phyloP scores from a whole-genome alignment of 2,888 invertebrate genomes.

The Metalampra italica region DNA sequence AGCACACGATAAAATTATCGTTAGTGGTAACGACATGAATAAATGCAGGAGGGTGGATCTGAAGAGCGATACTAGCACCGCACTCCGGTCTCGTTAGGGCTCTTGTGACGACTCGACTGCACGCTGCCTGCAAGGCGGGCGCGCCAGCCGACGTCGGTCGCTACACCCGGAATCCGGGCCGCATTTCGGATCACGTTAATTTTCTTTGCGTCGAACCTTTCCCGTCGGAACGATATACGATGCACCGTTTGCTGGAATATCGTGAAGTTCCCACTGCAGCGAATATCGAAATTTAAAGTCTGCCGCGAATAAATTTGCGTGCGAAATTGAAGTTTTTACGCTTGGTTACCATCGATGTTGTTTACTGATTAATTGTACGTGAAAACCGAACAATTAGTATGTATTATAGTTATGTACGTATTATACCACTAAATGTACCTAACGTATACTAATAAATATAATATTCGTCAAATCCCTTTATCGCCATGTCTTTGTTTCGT shows the following conservation, averaged over 20 bases:
- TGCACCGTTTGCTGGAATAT: slow-evolving; percentile 7
- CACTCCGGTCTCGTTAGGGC: slow-evolving; percentile 63
- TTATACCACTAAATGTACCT: no score
- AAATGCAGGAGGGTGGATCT: slow-evolving; percentile 74
- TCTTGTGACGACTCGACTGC: slow-evolving; percentile 60
- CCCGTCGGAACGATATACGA: slow-evolving; percentile 1
- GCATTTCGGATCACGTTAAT: slow-evolving; percentile 23
- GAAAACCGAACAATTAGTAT: no score
- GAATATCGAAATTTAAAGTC: neutral
- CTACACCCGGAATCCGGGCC: slow-evolving; percentile 12
- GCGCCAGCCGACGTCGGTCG: slow-evolving; percentile 1
- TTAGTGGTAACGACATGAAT: slow-evolving; percentile 80
- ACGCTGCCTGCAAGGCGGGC: slow-evolving; percentile 15
- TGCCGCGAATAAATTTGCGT: neutral
- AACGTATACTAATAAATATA: no score
- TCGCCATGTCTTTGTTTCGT: no score
- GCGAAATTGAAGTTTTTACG: no score
- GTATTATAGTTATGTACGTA: no score
- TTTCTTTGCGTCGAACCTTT: slow-evolving; percentile 23
- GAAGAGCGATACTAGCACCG: slow-evolving; percentile 40
- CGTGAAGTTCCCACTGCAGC: neutral
- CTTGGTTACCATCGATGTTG: no score
- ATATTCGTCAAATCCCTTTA: no score
- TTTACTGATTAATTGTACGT: no score
- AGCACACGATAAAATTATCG: slow-evolving; percentile 80